These are phyloP conservation scores for Micrastur ruficollis DNA, from an alignment of 2,797 vertebrate genomes.

Conservation along the genomic window DNA sequence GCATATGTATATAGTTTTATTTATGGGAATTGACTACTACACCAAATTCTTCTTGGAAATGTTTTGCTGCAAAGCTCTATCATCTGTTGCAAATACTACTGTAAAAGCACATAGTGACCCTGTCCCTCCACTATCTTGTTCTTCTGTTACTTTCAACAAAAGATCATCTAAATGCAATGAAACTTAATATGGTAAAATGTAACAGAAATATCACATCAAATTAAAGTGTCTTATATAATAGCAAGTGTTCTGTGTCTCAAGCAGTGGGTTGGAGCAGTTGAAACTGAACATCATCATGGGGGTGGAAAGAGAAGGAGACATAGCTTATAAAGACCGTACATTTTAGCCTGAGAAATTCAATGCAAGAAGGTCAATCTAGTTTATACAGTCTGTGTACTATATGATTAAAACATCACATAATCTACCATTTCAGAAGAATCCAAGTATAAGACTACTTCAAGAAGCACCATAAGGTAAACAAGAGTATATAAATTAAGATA, in stretches of 20 bases:
- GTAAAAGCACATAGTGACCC: not conserved
- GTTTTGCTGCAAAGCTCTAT: not conserved
- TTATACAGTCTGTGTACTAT: not conserved
- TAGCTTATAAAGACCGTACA: not conserved
- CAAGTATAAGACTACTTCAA: not conserved
- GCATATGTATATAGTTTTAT: not conserved
- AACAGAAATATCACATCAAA: conserved; percentile 26
- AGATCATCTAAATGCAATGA: not conserved
- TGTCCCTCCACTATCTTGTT: not conserved
- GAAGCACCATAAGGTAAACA: not conserved
- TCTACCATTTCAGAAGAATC: not conserved
- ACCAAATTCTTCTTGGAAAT: not conserved
- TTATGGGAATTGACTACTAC: not conserved
- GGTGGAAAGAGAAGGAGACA: conserved; percentile 35
- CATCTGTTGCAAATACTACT: not conserved
- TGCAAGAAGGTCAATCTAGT: not conserved
- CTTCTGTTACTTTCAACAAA: not conserved
- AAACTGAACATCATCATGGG: conserved; percentile 28
- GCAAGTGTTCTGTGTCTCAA: conserved; percentile 3
- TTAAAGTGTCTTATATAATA: conserved; percentile 44
- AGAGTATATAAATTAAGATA: not conserved
- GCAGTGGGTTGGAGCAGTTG: conserved; percentile 44
- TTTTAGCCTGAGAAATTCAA: not conserved
- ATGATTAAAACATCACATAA: not conserved
- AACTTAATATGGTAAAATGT: not conserved